These are phyloP conservation scores for Cryptus armator DNA, from an alignment of 2,888 invertebrate genomes.

Conservation along the genomic window DNA sequence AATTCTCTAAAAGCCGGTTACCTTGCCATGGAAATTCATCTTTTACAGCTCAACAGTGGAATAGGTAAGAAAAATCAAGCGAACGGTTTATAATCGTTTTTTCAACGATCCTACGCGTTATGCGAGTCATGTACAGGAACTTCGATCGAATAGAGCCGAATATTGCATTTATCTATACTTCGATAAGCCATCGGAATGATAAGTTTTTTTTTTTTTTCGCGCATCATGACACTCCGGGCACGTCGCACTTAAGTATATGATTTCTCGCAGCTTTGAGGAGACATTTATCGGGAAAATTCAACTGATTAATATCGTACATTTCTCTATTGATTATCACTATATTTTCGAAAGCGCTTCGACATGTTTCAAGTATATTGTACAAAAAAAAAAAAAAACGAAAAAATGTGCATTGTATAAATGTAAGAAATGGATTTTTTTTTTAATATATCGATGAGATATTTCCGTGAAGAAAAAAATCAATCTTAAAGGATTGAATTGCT, in stretches of 20 bases:
- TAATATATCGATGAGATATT: constrained; percentile 36
- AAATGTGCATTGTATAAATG: constrained; percentile 54
- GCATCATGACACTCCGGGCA: background rate
- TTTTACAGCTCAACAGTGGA: constrained; percentile 76
- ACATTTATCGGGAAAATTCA: background rate
- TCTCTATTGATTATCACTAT: constrained; percentile 53
- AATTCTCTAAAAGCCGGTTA: constrained; percentile 92
- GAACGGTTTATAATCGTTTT: constrained; percentile 6
- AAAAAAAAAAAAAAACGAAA: constrained; percentile 11
- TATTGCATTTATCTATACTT: constrained; percentile 23
- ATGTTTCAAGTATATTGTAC: constrained; percentile 55
- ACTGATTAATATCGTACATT: constrained; percentile 21
- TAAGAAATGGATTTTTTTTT: constrained; percentile 47
- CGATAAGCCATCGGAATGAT: constrained; percentile 7
- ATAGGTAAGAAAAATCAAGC: constrained; percentile 57
- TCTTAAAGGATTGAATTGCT: constrained; percentile 21
- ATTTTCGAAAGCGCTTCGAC: constrained; percentile 58
- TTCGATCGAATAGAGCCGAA: background rate
- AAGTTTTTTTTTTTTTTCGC: background rate
- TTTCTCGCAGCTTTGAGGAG: constrained; percentile 15
- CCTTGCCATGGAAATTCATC: constrained; percentile 88
- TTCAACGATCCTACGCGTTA: background rate
- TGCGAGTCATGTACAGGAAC: background rate
- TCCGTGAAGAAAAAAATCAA: background rate
- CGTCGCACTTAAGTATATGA: background rate